phyloP scores from a whole-genome alignment of 2,888 invertebrate species.

The Pinctada fucata region DNA sequence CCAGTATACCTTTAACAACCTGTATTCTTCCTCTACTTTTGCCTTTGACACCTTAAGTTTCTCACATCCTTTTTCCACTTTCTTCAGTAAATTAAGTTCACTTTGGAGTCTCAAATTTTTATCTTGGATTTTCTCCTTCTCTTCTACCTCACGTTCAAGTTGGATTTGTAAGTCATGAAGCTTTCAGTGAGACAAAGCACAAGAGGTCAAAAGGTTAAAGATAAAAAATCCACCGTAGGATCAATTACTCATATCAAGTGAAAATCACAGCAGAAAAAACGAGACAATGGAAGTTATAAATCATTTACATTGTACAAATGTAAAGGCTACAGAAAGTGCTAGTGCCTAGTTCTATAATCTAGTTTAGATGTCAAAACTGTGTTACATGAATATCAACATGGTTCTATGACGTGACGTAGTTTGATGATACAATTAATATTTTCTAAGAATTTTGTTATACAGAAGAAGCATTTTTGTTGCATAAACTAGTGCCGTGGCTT shows the following conservation, averaged over 20 bases:
- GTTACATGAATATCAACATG: too few species aligned
- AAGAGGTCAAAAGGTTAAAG: constrained; percentile 16
- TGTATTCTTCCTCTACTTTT: constrained; percentile 61
- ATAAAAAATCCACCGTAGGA: background rate
- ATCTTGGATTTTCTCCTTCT: constrained; percentile 56
- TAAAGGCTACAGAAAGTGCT: too few species aligned
- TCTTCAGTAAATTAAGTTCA: constrained; percentile 55
- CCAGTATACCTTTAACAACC: constrained; percentile 56
- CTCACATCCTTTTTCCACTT: constrained; percentile 56
- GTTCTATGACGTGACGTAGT: too few species aligned
- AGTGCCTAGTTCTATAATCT: too few species aligned
- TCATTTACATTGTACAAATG: too few species aligned
- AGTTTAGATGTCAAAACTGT: too few species aligned
- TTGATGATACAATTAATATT: too few species aligned
- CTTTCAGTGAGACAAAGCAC: constrained; percentile 44
- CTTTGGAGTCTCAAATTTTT: constrained; percentile 61
- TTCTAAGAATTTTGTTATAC: too few species aligned
- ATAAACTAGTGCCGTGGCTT: background rate
- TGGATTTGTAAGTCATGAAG: constrained; percentile 59
- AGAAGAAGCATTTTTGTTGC: too few species aligned
- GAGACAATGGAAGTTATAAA: too few species aligned
- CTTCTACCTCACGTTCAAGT: constrained; percentile 54
- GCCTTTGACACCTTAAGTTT: constrained; percentile 61
- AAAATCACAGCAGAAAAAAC: too few species aligned
- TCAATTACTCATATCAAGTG: background rate